Conservation (phyloP, 2,888 invertebrate genomes). For the Glyphotaelius pellucidus region DNA sequence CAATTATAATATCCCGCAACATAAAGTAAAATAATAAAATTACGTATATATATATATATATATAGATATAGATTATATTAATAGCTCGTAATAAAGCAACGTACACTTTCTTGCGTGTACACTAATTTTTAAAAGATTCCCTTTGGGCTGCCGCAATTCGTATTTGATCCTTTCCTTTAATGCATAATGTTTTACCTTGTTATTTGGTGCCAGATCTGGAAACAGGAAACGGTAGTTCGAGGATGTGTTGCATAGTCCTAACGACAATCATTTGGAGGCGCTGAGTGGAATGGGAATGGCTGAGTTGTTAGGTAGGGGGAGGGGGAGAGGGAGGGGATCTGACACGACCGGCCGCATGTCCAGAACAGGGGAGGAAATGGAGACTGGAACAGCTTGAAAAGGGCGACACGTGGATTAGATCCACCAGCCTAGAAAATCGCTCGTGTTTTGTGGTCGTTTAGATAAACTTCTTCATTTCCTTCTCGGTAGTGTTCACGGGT, state of each 20-base stretch:
- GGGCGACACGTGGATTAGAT: conserved; percentile 41
- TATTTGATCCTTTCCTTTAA: not conserved
- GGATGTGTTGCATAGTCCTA: conserved; percentile 6
- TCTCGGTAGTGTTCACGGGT: not conserved
- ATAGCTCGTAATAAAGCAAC: too few relatives aligned
- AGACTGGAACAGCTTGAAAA: conserved; percentile 39
- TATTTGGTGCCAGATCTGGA: not conserved
- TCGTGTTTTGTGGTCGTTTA: conserved; percentile 42
- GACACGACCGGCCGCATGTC: conserved; percentile 34
- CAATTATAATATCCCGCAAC: too few relatives aligned
- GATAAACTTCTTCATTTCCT: conserved; percentile 17
- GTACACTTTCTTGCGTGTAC: too few relatives aligned
- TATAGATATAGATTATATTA: too few relatives aligned
- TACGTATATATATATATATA: too few relatives aligned
- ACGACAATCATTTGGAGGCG: conserved; percentile 5
- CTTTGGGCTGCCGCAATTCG: not conserved
- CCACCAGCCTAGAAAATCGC: conserved; percentile 25
- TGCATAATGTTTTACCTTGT: not conserved
- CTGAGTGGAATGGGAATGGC: not conserved
- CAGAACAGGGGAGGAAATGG: conserved; percentile 9
- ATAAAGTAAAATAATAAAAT: too few relatives aligned
- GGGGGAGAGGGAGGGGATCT: not conserved
- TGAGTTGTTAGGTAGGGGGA: not conserved
- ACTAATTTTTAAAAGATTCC: not conserved
- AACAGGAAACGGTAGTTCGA: not conserved